Percentiles rank a stretch among this genome's conserved stretches.
phyloP scores from a whole-genome alignment of 1,140 invertebrate genomes.

The Pachypsylla venusta region DNA sequence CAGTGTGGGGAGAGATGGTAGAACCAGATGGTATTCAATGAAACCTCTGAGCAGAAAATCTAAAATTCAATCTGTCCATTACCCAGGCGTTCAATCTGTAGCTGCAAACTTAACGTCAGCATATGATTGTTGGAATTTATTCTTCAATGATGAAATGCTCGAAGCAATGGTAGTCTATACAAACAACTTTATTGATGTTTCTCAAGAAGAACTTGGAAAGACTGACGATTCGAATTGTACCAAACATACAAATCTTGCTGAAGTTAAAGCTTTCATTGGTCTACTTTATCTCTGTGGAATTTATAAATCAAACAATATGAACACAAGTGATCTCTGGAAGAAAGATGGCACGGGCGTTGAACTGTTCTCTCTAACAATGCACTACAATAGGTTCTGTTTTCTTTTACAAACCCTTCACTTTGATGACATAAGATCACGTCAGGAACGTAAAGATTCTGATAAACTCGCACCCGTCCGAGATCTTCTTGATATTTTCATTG shows the following conservation, averaged over 20 bases:
- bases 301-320: conserved; percentile 10
- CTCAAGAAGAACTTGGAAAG: neutral
- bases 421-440: conserved; percentile 25
- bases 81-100: neutral
- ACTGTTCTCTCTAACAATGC: conserved; percentile 21
- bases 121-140: conserved; percentile 13
- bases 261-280: conserved; percentile 17
- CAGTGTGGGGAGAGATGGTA: neutral
- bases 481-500: conserved; percentile 26
- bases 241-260: neutral
- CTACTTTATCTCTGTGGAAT: conserved; percentile 11
- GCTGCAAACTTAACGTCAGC: conserved; percentile 12
- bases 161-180: conserved; percentile 17
- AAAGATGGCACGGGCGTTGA: conserved; percentile 14
- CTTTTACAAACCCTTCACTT: conserved; percentile 20
- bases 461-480: conserved; percentile 27
- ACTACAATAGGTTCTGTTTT: conserved; percentile 25
- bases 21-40: neutral
- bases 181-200: conserved; percentile 14
- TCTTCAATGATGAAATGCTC: conserved; percentile 19
- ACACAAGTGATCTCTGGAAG: conserved; percentile 17
- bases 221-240: neutral
- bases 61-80: neutral
- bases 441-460: conserved; percentile 25
- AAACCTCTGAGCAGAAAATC: neutral